These are phyloP conservation scores for Campylomormyrus tamandua DNA, from an alignment of 2,113 vertebrate species.

Conservation along the genomic window DNA sequence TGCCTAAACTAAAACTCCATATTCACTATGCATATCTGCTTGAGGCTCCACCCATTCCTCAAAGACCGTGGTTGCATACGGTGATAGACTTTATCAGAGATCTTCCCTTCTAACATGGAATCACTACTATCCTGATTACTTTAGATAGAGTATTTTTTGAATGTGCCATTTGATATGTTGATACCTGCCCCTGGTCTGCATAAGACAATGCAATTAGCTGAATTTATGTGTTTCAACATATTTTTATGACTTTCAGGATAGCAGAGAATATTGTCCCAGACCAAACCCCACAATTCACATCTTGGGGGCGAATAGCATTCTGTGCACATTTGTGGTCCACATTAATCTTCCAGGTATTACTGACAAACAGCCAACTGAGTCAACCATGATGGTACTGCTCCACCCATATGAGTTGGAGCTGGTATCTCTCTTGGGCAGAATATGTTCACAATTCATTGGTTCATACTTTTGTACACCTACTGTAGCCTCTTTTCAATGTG, in stretches of 20 bases:
- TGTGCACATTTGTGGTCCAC: background rate
- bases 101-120: background rate
- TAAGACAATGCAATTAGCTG: background rate
- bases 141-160: background rate
- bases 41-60: background rate
- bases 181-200: background rate
- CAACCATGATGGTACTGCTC: background rate
- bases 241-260: background rate
- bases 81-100: background rate
- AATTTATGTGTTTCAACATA: background rate
- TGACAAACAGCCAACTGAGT: background rate
- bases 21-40: background rate
- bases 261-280: background rate
- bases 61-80: background rate
- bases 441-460: background rate
- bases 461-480: background rate
- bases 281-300: background rate
- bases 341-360: background rate
- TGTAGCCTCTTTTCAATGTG: background rate
- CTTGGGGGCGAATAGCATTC: background rate
- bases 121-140: background rate
- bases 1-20: background rate
- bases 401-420: background rate
- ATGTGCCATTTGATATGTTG: background rate
- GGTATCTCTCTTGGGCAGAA: background rate